Evolutionary conservation across 2,888 invertebrate genomes (phyloP), one percentile per base, ranked within the genome.

Genomic region (Parnassius orleans): DNA sequence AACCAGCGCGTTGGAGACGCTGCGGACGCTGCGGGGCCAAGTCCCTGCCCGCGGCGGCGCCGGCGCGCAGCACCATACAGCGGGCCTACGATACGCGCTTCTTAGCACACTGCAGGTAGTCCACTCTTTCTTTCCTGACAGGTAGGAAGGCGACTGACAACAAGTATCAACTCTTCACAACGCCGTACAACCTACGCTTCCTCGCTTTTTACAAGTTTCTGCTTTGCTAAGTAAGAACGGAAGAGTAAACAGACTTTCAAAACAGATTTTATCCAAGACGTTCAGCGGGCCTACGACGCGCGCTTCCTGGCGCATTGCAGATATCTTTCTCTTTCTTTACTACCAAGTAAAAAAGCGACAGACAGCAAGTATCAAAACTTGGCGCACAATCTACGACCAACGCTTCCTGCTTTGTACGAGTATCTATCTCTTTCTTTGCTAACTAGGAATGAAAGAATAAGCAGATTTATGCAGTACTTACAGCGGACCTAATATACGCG

Each of bases 11-110:
- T 14, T 84, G 81, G 80, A 84, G 89, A 10, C 75, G 72, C 66
- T 89, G 90, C 73, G 74, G 70, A 1, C 86, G 89, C 53, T 90
- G 88, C 74, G 89, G 89, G 0, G 78, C 83, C 55, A 84, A 84
- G 47, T 79, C 84, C 0, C 73, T 84, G 46, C 68, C 82, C 54
- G 70, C 69, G 46, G 64, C 81, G 44, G 72, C 69, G 58, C 74
- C 79, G 55, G 74, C 81, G 15, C 66, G 79, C 0, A 86, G 82
- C 54, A 78, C 86, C 54, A 71, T 79, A 62, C 89, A 87, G 72
- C 64, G 77, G 1, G 87, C 89, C 0, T 78, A 84, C 65, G 88
- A 88, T 69, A 80, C 76, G 0, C 68, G 89, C 1, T 86, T 84
- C 69, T 66, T 84, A 9, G 68, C 77, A 1, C 65, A 73, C 3